phyloP scores from a whole-genome alignment of 37 sponge, comb jelly and placozoan species.

The Sycon ciliatum region DNA sequence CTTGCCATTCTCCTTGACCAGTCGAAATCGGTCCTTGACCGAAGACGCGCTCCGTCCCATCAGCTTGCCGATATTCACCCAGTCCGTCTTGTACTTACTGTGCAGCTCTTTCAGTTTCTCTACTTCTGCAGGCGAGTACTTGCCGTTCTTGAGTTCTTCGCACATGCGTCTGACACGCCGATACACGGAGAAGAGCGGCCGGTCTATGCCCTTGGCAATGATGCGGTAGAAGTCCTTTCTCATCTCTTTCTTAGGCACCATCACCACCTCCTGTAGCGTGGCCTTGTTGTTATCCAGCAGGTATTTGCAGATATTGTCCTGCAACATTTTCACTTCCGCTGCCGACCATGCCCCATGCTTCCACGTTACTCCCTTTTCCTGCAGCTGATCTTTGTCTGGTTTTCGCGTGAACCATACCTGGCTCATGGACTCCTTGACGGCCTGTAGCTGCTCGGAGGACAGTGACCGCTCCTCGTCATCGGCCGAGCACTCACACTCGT shows the following conservation, averaged over 20 bases:
- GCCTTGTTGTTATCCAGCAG: slow-evolving; percentile 9
- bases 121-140: not conserved
- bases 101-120: not conserved
- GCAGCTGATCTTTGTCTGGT: not conserved
- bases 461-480: too few species aligned
- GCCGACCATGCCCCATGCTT: slow-evolving; percentile 1
- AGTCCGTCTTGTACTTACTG: slow-evolving; percentile 39
- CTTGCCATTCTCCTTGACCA: slow-evolving; percentile 1
- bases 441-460: too few species aligned
- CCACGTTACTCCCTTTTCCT: slow-evolving; percentile 9
- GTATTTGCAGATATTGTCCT: not conserved
- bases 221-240: slow-evolving; percentile 2
- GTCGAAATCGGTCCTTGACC: slow-evolving; percentile 28
- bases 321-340: not conserved
- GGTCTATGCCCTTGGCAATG: slow-evolving; percentile 17
- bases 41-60: slow-evolving; percentile 29
- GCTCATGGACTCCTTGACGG: not conserved
- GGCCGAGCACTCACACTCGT: too few species aligned
- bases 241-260: not conserved
- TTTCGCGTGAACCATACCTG: slow-evolving; percentile 10
- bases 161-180: slow-evolving; percentile 26
- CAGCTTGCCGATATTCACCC: slow-evolving; percentile 32
- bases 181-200: slow-evolving; percentile 48
- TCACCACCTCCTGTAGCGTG: not conserved
- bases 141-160: slow-evolving; percentile 40